Evolutionary conservation across 2,888 invertebrate species (phyloP), one percentile per base, ranked within the genome.

Genomic region (Crocallis elinguaria): DNA sequence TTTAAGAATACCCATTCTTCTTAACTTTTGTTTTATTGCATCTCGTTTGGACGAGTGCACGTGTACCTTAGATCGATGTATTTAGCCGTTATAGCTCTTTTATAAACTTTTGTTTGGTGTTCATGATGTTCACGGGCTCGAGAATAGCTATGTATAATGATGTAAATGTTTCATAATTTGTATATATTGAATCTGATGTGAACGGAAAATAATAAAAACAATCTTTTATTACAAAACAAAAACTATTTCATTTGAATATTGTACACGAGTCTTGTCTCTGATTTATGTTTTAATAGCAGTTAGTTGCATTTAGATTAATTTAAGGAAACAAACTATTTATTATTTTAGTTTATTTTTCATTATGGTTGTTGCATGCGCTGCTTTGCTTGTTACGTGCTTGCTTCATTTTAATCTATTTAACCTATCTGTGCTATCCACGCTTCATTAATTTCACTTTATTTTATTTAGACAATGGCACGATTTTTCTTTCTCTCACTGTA

Each of bases 81-180:
- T 33, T 54, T 43, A 54, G 53, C 69, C 69, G 61, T 66, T 63
- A 69, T 65, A 67, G 79, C 75, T 81, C 82, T 85, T 84, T 43
- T 84, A 72, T 82, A 82, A 79, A 76, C 74, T 46, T 33, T 36
- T 51, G 39, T 49, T 49, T 29, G 29, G 25, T 54, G 25, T 48
- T 42, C 41, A 43, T 42, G 46, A 46, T 53, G 41, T 56, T 58
- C 19, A 48, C 41, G 25, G 46, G 52, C 50, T 52, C 39, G 43
- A 36, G 45, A 41, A 19, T 50, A 45, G 46, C 35, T 81, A 73
- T 82, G 79, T 86, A 81, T 88, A 83, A 79, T 76, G 79, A 75
- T 88, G 88, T 90, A 89, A 88, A 90, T 89, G 87, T 86, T 87
- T 76, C 78, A 82, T 87, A 84, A 89, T 90, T 85, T 91, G 90